Base-by-base conservation (phyloP, 2,888 invertebrate genomes). In the Teleogryllus oceanicus region DNA sequence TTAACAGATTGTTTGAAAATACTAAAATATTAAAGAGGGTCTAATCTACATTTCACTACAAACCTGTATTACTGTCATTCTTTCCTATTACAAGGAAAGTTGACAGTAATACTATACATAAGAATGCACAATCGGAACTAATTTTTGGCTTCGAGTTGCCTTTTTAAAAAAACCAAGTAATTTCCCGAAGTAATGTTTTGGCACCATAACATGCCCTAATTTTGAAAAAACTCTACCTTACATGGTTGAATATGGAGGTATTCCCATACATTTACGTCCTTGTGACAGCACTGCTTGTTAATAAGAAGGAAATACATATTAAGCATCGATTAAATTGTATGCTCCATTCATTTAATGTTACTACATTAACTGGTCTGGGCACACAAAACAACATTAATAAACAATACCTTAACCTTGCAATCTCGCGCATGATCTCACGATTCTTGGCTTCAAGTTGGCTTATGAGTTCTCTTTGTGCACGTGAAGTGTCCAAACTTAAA, bases 401-500 rank as follows among this genome's bases (percentile, higher is more conserved):
- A 80, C 80, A 82, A 84, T 88, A 93, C 93, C 95, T 92, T 85
- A 96, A 90, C 86, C 95, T 92, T 83, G 94, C 94, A 85, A 98
- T 98, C 89, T 97, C 97, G 83, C 95, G 91, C 95, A 97, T 96
- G 82, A 98, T 97, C 89, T 98, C 97, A 84, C 96, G 91, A 88
- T 98, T 98, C 89, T 98, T 97, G 78, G 95, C 92, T 86, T 98
- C 98, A 78, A 98, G 89, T 85, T 98, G 96, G 75, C 94, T 92
- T 85, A 98, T 97, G 13, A 98, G 90, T 86, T 98, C 97, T 12
- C 97, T 90, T 84, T 97, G 96, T 24, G 95, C 95, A 83, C 96
- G 90, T 81, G 96, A 96, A 78, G 96, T 94, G 85, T 97, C 97
- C 86, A 96, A 91, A 76, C 89, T 89, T 51, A 96, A 90, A 84